Base-by-base conservation (phyloP, 2,113 vertebrate species). In the Dunckerocampus dactyliophorus region DNA sequence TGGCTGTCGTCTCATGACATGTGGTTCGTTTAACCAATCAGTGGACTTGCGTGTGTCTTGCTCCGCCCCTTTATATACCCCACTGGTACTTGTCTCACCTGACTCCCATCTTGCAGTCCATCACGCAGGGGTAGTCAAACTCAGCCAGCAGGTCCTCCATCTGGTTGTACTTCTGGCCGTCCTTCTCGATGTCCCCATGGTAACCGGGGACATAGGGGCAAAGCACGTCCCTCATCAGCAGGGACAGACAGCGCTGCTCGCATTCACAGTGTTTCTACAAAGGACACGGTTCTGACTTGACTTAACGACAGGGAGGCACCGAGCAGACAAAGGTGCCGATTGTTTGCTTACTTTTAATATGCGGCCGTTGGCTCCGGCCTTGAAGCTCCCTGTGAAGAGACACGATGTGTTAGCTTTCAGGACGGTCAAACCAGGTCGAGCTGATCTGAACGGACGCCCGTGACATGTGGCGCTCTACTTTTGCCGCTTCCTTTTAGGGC, bases 71-170 rank as follows among this genome's bases (percentile, higher is more conserved):
- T 43, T 43, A 43, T 1, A 14, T 43, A 43, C 11, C 39, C 3
- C 12, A 14, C 39, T 43, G 11, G 39, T 43, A 43, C 7, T 13
- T 14, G 39, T 0, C 22, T 62, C 73, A 98, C 95, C 95, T 93
- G 69, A 96, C 70, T 1, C 97, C 97, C 94, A 99, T 98, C 82
- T 98, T 99, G 82, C 97, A 99, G 88, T 99, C 97, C 97, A 99
- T 99, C 71, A 99, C 95, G 0, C 94, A 98, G 0, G 97, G 94
- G 15, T 84, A 91, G 75, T 98, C 96, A 2, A 99, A 99, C 55
- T 98, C 95, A 1, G 95, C 95, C 82, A 99, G 89, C 67, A 99
- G 90, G 81, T 99, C 97, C 42, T 99, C 96, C 97, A 99, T 99
- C 90, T 98, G 96, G 89, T 98, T 99, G 89, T 98, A 99, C 66